Conservation (phyloP, 1,140 invertebrate species). For the Dendroctonus valens region DNA sequence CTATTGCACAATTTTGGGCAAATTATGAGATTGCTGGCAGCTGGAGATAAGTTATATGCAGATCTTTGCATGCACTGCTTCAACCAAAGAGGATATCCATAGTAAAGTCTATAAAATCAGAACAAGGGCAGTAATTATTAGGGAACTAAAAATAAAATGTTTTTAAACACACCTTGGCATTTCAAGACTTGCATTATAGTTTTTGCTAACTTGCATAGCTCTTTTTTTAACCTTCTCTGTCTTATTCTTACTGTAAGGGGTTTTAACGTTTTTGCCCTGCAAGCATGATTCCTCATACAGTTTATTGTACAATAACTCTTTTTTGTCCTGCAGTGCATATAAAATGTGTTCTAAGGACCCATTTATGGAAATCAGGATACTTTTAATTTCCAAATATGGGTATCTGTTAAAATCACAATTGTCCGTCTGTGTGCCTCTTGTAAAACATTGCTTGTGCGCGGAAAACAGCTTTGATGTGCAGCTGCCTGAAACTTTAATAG, state of each 20-base stretch:
- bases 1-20: constrained; percentile 1
- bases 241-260: neutral
- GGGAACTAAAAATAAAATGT: neutral
- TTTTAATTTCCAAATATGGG: constrained; percentile 18
- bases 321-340: constrained; percentile 12
- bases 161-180: constrained; percentile 18
- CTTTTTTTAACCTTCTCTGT: constrained; percentile 7
- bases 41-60: neutral
- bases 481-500: too few relatives aligned
- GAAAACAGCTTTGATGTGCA: neutral
- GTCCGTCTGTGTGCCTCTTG: constrained; percentile 1
- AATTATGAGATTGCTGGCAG: neutral
- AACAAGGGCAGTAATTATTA: too few relatives aligned
- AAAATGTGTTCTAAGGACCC: constrained; percentile 3
- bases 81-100: constrained; percentile 3
- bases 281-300: constrained; percentile 3
- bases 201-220: neutral
- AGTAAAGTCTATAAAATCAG: constrained; percentile 16
- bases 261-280: constrained; percentile 2
- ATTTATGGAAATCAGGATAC: constrained; percentile 11
- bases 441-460: neutral
- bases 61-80: constrained; percentile 11
- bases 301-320: constrained; percentile 17
- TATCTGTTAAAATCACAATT: neutral
- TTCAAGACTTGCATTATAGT: constrained; percentile 1